Evolutionary conservation across 2,888 invertebrate genomes (phyloP).

Genomic region (Choreutis nemorana): DNA sequence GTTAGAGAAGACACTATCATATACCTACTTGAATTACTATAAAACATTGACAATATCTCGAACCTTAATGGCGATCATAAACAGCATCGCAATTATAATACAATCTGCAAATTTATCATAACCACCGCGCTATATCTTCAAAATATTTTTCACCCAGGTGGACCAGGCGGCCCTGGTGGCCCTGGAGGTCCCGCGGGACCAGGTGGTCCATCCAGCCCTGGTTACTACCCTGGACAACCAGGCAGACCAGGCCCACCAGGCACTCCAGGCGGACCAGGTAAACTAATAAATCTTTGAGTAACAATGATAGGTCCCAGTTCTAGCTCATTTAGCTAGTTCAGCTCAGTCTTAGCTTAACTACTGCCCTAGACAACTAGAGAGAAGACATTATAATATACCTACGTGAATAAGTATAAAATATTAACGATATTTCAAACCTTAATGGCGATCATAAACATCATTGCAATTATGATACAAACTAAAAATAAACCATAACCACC

Average conservation of each 20-base stretch:
- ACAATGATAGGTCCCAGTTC: too few species aligned
- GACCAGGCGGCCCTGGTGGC: slow-evolving; percentile 16
- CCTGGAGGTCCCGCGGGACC: slow-evolving; percentile 24
- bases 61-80: too few species aligned
- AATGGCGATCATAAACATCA: slow-evolving; percentile 1
- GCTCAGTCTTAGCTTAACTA: too few species aligned
- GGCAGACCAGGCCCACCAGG: slow-evolving; percentile 35
- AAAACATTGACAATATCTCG: too few species aligned
- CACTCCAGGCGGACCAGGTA: slow-evolving; percentile 45
- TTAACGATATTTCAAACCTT: neutral
- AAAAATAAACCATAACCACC: slow-evolving; percentile 2
- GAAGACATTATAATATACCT: too few species aligned
- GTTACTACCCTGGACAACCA: slow-evolving; percentile 27
- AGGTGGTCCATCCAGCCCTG: slow-evolving; percentile 20
- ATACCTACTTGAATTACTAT: neutral
- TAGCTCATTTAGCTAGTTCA: too few species aligned
- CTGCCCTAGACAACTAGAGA: too few species aligned
- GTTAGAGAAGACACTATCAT: too few species aligned
- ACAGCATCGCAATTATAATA: too few species aligned
- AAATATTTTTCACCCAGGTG: slow-evolving; percentile 12
- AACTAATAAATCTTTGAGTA: neutral
- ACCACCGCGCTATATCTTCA: too few species aligned
- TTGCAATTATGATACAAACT: slow-evolving; percentile 1
- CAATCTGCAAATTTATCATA: too few species aligned
- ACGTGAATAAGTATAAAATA: slow-evolving; percentile 1